Evolutionary conservation across 2,888 invertebrate species (phyloP), one percentile per base, ranked within the genome.

Genomic region (Brachypterus glaber): DNA sequence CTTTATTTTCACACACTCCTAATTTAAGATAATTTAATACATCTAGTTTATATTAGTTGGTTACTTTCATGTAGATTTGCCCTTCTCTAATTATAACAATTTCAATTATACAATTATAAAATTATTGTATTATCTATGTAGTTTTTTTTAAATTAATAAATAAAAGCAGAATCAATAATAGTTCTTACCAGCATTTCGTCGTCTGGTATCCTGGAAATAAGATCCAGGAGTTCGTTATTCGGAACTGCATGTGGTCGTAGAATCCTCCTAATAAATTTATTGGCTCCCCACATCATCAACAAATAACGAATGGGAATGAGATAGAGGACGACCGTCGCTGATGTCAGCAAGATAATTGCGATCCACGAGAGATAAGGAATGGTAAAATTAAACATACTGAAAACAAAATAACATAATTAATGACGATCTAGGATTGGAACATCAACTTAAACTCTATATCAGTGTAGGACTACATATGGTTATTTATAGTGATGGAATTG

Each of bases 181-280:
- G 11, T 44, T 58, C 76, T 79, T 64, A 95, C 91, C 70, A 93
- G 70, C 69, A 84, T 86, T 64, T 88, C 88, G 62, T 96, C 90
- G 59, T 92, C 90, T 18, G 96, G 96, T 35, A 97, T 88, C 50
- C 97, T 74, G 0, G 95, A 93, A 44, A 97, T 68, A 56, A 93
- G 81, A 70, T 98, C 97, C 47, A 97, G 67, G 5, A 97, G 70
- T 73, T 97, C 97, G 69, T 97, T 98, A 68, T 97, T 98, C 7
- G 92, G 90, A 67, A 97, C 87, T 24, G 89, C 83, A 64, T 96
- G 87, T 4, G 97, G 96, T 48, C 91, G 74, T 37, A 96, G 68
- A 41, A 97, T 77, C 66, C 93, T 86, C 54, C 93, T 80, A 16
- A 91, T 83, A 66, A 97, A 98, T 68, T 97, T 98, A 68, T 95